Percentiles rank a stretch among this genome's conserved stretches.
Conservation (phyloP, 2,888 invertebrate species). For the Aphrophora alni region DNA sequence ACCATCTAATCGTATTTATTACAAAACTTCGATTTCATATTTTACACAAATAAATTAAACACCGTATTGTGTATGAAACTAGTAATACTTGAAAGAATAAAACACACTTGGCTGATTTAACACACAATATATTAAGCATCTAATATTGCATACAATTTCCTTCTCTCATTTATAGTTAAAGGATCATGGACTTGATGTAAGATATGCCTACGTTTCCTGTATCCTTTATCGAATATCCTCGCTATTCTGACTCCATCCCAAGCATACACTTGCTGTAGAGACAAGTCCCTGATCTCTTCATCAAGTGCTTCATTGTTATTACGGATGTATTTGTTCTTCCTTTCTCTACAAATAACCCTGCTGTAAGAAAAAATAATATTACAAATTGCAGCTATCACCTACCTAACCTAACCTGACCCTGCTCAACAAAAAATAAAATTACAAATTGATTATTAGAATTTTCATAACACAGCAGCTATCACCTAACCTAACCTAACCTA, state of each 20-base stretch:
- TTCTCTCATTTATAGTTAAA: slow-evolving; percentile 15
- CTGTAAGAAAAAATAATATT: background rate
- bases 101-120: too few species aligned
- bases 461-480: too few species aligned
- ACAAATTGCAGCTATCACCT: too few species aligned
- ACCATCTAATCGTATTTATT: too few species aligned
- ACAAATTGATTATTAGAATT: too few species aligned
- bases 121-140: background rate
- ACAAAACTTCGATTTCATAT: too few species aligned
- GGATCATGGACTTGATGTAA: slow-evolving; percentile 30
- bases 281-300: slow-evolving; percentile 13
- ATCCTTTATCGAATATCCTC: slow-evolving; percentile 27
- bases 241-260: slow-evolving; percentile 36
- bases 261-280: slow-evolving; percentile 32
- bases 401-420: too few species aligned
- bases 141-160: slow-evolving; percentile 14
- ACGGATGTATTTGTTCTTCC: slow-evolving; percentile 17
- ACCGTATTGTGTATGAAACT: too few species aligned
- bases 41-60: too few species aligned
- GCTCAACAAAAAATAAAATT: too few species aligned
- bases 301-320: background rate
- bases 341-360: slow-evolving; percentile 23
- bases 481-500: too few species aligned
- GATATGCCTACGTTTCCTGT: slow-evolving; percentile 21
- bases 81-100: too few species aligned